Conservation (phyloP, 2,113 vertebrate species). For the Vireo altiloquus region DNA sequence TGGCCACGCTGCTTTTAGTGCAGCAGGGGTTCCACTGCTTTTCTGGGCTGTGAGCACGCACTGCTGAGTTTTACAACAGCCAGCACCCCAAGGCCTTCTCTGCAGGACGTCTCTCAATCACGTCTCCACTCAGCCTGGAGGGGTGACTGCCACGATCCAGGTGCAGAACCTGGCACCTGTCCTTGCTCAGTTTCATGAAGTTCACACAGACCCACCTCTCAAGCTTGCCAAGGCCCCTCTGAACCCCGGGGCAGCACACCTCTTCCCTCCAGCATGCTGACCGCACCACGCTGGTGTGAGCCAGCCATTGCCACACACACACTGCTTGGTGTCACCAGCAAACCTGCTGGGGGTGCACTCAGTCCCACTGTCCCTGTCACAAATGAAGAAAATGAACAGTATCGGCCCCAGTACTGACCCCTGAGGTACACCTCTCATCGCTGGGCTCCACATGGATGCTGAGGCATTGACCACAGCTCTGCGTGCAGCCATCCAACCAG, state of each 20-base stretch:
- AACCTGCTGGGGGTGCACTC: neutral
- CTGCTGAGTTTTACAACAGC: neutral
- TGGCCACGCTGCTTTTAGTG: fast-evolving
- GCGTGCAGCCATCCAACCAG: fast-evolving
- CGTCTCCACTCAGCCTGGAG: no score
- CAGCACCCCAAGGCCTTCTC: neutral
- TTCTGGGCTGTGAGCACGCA: neutral
- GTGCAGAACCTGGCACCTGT: neutral
- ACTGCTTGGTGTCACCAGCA: neutral
- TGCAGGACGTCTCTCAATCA: neutral
- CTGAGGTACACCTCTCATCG: neutral
- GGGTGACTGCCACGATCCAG: neutral
- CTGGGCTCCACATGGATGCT: neutral
- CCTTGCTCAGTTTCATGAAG: neutral
- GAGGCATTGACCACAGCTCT: neutral
- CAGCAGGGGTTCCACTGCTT: neutral
- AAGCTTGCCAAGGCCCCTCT: neutral
- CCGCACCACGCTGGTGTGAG: neutral
- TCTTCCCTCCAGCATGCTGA: neutral
- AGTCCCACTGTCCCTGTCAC: neutral
- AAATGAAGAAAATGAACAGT: neutral
- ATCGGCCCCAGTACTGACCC: no score
- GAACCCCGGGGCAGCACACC: neutral
- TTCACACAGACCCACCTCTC: neutral
- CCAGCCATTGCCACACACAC: neutral